These are phyloP conservation scores for Rallus crepitans DNA, from an alignment of 2,797 vertebrate species.

Conservation along the genomic window DNA sequence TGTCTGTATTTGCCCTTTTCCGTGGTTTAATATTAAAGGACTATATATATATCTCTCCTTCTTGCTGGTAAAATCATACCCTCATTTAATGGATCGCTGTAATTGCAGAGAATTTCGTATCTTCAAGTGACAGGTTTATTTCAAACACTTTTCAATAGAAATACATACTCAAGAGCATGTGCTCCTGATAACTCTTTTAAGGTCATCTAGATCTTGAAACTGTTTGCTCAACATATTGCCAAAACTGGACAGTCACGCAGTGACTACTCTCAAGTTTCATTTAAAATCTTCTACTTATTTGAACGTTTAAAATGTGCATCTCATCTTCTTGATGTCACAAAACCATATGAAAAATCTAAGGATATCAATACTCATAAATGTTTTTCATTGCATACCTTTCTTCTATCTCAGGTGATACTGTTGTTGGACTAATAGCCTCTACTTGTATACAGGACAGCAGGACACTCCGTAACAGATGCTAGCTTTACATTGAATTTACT, in stretches of 20 bases:
- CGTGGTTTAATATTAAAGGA: neutral
- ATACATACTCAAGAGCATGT: neutral
- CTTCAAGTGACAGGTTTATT: neutral
- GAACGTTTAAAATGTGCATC: neutral
- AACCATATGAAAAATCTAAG: neutral
- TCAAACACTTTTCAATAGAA: neutral
- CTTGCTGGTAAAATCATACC: neutral
- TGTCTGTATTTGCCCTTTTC: neutral
- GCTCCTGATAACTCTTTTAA: neutral
- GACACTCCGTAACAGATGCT: neutral
- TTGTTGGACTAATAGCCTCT: neutral
- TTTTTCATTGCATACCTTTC: neutral
- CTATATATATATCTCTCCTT: neutral
- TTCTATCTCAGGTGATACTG: neutral
- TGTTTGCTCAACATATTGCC: neutral
- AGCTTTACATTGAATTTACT: constrained; percentile 5
- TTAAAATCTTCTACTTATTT: neutral
- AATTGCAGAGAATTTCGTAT: neutral
- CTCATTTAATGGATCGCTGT: neutral
- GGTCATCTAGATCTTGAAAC: neutral
- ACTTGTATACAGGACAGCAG: constrained; percentile 8
- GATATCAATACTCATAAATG: neutral
- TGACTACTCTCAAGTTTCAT: neutral
- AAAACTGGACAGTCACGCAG: neutral
- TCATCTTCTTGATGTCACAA: neutral